Conservation (phyloP, 2,797 vertebrate genomes). For the Epinephelus malabaricus region DNA sequence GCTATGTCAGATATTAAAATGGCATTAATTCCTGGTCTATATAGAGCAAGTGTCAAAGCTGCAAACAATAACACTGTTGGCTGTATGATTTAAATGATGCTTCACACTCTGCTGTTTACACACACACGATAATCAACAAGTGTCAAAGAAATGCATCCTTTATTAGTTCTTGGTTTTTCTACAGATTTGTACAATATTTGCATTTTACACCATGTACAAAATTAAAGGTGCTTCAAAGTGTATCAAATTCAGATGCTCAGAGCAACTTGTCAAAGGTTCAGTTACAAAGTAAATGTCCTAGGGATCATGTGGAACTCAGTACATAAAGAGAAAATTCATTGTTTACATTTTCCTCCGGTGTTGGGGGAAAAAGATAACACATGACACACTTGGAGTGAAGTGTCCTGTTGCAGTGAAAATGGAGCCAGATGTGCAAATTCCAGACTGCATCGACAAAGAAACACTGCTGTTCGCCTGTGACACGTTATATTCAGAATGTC, state of each 20-base stretch:
- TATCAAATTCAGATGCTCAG: constrained; percentile 67
- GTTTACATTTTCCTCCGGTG: constrained; percentile 1
- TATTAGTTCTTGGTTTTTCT: constrained; percentile 55
- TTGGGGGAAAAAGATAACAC: constrained; percentile 9
- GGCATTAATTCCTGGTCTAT: background rate
- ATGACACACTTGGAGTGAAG: constrained; percentile 32
- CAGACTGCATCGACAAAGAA: constrained; percentile 4
- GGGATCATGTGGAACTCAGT: constrained; percentile 17
- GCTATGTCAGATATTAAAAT: background rate
- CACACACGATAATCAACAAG: background rate
- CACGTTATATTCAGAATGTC: constrained; percentile 11
- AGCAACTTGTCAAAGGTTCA: constrained; percentile 35
- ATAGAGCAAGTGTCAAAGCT: constrained; percentile 30
- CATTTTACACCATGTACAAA: constrained; percentile 79
- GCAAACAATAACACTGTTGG: too few relatives aligned
- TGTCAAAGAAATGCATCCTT: constrained; percentile 59
- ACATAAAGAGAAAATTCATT: constrained; percentile 18
- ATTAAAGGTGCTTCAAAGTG: constrained; percentile 53
- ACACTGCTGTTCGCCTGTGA: constrained; percentile 16
- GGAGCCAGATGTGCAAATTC: constrained; percentile 49
- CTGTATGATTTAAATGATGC: background rate
- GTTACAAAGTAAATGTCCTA: constrained; percentile 48
- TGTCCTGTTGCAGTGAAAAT: constrained; percentile 8
- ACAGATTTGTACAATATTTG: constrained; percentile 67
- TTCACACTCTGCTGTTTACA: background rate